phyloP scores from a whole-genome alignment of 2,797 vertebrate genomes.

The Thamnophis elegans region DNA sequence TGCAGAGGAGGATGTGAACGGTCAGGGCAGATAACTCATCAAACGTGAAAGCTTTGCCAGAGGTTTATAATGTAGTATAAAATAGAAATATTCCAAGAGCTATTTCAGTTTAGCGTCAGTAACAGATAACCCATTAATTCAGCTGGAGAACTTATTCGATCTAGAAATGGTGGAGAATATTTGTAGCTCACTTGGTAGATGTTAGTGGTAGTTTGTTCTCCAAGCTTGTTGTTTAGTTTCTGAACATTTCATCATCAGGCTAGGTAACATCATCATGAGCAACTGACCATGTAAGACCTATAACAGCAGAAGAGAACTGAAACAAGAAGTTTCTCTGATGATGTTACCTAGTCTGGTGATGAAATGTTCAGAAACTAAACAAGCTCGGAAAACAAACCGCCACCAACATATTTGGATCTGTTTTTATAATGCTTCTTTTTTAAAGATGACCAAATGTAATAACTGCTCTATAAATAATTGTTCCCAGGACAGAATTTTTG shows the following conservation, averaged over 20 bases:
- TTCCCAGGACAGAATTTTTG: not conserved
- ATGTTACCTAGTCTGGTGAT: not conserved
- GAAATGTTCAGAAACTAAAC: not conserved
- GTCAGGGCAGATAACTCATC: not conserved
- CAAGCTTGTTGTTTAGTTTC: not conserved
- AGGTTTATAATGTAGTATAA: not conserved
- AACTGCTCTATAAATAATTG: not conserved
- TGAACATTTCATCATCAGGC: not conserved
- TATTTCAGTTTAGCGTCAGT: not conserved
- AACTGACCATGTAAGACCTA: not conserved
- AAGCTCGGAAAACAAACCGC: not conserved
- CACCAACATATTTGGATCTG: not conserved
- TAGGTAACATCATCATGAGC: not conserved
- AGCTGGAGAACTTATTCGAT: not conserved
- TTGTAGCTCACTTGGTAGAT: not conserved
- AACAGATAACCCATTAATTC: not conserved
- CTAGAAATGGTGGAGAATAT: not conserved
- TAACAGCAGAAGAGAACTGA: not conserved
- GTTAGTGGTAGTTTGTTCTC: not conserved
- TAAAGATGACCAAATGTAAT: not conserved
- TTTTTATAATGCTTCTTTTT: not conserved
- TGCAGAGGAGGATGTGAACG: not conserved
- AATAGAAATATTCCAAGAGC: not conserved
- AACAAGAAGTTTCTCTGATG: not conserved
- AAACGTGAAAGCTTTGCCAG: not conserved